Evolutionary conservation across 2,888 invertebrate genomes (phyloP).

Genomic region (Drosophila mulleri): DNA sequence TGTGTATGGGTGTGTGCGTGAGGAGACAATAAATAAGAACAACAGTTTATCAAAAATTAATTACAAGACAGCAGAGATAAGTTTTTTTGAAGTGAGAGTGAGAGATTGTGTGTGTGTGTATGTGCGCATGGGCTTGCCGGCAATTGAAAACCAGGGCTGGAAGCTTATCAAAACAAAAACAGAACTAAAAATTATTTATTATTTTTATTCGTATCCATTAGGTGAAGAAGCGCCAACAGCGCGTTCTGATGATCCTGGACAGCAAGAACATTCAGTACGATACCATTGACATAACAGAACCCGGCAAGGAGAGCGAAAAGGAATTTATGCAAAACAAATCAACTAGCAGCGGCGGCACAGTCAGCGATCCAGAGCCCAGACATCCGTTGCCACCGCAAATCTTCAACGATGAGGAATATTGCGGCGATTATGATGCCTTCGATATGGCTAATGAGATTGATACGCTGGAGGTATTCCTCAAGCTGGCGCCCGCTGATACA

Average conservation of each 20-base stretch:
- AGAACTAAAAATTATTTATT: not conserved
- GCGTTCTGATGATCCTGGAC: slow-evolving; percentile 96
- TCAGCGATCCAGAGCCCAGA: slow-evolving; percentile 90
- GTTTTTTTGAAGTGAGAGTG: slow-evolving; percentile 2
- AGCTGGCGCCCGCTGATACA: slow-evolving; percentile 88
- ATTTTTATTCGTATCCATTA: slow-evolving; percentile 83
- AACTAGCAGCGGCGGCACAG: slow-evolving; percentile 90
- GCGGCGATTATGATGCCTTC: slow-evolving; percentile 97
- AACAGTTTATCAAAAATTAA: slow-evolving; percentile 55
- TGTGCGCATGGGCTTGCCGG: slow-evolving; percentile 67
- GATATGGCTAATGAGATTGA: slow-evolving; percentile 96
- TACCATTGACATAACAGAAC: slow-evolving; percentile 97
- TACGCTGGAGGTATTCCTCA: slow-evolving; percentile 94
- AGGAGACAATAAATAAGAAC: slow-evolving; percentile 35
- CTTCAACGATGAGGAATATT: slow-evolving; percentile 93
- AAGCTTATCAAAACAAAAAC: not conserved
- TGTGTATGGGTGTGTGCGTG: not conserved
- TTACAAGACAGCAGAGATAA: slow-evolving; percentile 40
- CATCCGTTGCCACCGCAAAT: slow-evolving; percentile 96
- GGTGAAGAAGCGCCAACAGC: slow-evolving; percentile 98
- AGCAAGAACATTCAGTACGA: slow-evolving; percentile 96
- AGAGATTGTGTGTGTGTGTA: slow-evolving; percentile 18
- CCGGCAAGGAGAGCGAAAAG: slow-evolving; percentile 94
- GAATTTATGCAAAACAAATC: slow-evolving; percentile 96
- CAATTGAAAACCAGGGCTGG: slow-evolving; percentile 46